phyloP scores from a whole-genome alignment of 2,888 invertebrate species.

The Deroplatys truncata region DNA sequence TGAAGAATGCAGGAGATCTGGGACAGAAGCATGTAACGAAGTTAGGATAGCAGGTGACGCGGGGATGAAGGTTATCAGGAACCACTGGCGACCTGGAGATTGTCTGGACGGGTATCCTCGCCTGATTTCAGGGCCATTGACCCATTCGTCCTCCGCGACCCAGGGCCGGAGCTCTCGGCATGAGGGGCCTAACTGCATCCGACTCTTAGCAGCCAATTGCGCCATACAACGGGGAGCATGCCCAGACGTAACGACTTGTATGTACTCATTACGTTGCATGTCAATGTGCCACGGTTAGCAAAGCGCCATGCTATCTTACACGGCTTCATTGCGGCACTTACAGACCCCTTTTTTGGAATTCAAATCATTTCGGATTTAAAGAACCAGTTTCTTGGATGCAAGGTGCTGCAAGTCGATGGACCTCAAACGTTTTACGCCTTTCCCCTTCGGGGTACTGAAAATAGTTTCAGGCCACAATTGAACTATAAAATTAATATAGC shows the following conservation, averaged over 20 bases:
- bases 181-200: neutral
- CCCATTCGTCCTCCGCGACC: neutral
- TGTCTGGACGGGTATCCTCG: neutral
- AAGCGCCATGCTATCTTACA: neutral
- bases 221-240: neutral
- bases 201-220: neutral
- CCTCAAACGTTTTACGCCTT: no score
- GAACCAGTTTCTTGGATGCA: no score
- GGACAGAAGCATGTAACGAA: neutral
- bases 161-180: neutral
- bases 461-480: no score
- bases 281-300: neutral
- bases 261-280: neutral
- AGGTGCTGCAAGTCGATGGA: no score
- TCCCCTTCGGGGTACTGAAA: no score
- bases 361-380: no score
- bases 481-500: no score
- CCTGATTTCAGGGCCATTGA: slow-evolving; percentile 2
- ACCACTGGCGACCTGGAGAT: neutral
- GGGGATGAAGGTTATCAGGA: neutral
- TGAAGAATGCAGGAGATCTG: no score
- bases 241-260: neutral
- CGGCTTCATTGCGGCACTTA: no score
- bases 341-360: no score
- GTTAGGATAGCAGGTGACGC: neutral